phyloP scores from a whole-genome alignment of 1,140 invertebrate genomes.

The Ganaspis sp. region DNA sequence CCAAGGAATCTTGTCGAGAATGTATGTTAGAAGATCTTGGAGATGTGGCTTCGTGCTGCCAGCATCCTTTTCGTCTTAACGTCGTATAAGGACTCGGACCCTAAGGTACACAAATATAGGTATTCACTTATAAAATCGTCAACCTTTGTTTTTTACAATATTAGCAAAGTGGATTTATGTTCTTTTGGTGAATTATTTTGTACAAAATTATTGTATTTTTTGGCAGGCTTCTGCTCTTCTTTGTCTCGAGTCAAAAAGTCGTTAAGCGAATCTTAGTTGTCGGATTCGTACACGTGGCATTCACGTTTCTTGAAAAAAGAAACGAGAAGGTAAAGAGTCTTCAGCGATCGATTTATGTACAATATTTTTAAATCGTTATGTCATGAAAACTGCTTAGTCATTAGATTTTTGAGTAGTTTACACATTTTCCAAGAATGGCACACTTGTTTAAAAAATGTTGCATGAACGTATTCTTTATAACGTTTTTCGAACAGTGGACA shows the following conservation, averaged over 20 bases:
- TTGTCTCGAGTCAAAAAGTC: slow-evolving; percentile 15
- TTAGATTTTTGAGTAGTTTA: too few species aligned
- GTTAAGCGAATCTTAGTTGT: not conserved
- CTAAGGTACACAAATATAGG: slow-evolving; percentile 21
- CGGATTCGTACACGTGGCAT: not conserved
- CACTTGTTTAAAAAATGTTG: too few species aligned
- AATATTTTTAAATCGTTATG: not conserved
- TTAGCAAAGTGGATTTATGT: not conserved
- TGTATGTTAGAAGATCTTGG: slow-evolving; percentile 29
- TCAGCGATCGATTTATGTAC: not conserved
- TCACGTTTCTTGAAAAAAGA: not conserved
- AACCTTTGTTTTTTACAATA: not conserved
- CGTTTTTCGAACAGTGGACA: too few species aligned
- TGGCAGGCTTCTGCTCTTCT: not conserved
- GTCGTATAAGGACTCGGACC: slow-evolving; percentile 34
- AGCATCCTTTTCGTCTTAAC: slow-evolving; percentile 35
- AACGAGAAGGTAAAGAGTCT: not conserved
- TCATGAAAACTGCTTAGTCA: not conserved
- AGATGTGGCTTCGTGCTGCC: slow-evolving; percentile 13
- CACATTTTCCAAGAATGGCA: too few species aligned
- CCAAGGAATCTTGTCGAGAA: slow-evolving; percentile 43
- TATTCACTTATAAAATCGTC: not conserved
- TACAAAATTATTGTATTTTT: too few species aligned
- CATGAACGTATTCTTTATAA: too few species aligned
- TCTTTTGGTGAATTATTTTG: too few species aligned